Evolutionary conservation across 1,140 invertebrate species (phyloP), one percentile per base, ranked within the genome.

Genomic region (Ceratina australensis): DNA sequence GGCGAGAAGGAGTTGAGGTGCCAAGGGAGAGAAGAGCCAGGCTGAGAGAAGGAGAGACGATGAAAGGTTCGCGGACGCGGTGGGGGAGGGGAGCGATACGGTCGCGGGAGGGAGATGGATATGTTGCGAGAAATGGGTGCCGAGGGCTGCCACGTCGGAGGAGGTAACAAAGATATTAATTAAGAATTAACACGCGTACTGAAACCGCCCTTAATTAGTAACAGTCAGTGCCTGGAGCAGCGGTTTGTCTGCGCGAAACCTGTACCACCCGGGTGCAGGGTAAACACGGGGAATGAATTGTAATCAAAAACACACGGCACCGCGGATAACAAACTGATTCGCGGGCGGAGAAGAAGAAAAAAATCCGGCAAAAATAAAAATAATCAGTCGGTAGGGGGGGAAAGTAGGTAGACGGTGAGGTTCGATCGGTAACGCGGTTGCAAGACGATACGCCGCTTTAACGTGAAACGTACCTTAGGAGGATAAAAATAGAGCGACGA

Each of bases 101-200:
- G n/a, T n/a, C n/a, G 20, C 49, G 20, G n/a, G 22, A 54, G 49
- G n/a, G 22, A 49, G 33, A 26, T 13, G 12, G 47, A 56, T 69
- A 78, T 69, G 69, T 59, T 26, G 79, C 28, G 28, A 33, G 71
- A 65, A 71, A 69, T 56, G 66, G 71, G 71, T 64, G 66, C 26
- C 57, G 69, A 72, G 75, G 78, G 74, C 69, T 71, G 79, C 79
- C 65, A 80, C 78, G 79, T 60, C 79, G 80, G 74, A 87, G 85
- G 77, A 84, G 67, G 50, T 66, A 82, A 88, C 81, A 89, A 89
- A 87, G 86, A 90, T 89, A 91, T 91, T 90, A 90, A 90, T 91
- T 90, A 90, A 87, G 85, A 88, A 90, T 91, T 89, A 90, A 89
- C 86, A 89, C 80, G 84, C 86, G 81, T 88, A 78, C 74, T 76